phyloP scores from a whole-genome alignment of 2,888 invertebrate genomes.

The Lagria hirta region DNA sequence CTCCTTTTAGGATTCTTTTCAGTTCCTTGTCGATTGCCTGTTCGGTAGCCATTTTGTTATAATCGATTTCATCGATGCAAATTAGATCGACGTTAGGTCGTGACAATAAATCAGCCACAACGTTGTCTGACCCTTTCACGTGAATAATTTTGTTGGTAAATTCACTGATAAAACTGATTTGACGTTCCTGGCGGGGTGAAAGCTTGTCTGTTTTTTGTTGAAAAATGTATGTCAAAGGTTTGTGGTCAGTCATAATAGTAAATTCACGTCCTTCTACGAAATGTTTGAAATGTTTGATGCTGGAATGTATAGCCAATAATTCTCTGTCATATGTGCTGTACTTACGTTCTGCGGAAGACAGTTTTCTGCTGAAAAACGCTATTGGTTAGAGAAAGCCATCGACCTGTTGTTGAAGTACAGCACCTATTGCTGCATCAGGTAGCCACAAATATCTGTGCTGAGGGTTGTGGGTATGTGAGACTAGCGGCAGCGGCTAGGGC shows the following conservation, averaged over 20 bases:
- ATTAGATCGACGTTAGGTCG: conserved; percentile 9
- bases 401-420: conserved; percentile 44
- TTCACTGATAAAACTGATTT: conserved; percentile 40
- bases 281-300: conserved; percentile 32
- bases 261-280: conserved; percentile 16
- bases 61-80: conserved; percentile 1
- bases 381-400: conserved; percentile 41
- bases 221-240: conserved; percentile 45
- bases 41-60: conserved; percentile 3
- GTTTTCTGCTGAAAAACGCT: conserved; percentile 46
- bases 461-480: too few relatives aligned
- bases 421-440: conserved; percentile 43
- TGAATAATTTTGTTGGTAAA: conserved; percentile 46
- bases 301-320: conserved; percentile 17
- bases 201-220: conserved; percentile 35
- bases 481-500: too few relatives aligned
- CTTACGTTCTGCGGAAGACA: conserved; percentile 41
- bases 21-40: conserved; percentile 10
- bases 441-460: too few relatives aligned
- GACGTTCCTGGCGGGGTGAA: conserved; percentile 43
- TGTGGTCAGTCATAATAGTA: conserved; percentile 43
- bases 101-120: conserved; percentile 45
- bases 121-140: conserved; percentile 42
- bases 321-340: conserved; percentile 43
- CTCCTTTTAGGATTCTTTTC: too few relatives aligned